Evolutionary conservation across 2,888 invertebrate species (phyloP).

Genomic region (Dioctria rufipes): DNA sequence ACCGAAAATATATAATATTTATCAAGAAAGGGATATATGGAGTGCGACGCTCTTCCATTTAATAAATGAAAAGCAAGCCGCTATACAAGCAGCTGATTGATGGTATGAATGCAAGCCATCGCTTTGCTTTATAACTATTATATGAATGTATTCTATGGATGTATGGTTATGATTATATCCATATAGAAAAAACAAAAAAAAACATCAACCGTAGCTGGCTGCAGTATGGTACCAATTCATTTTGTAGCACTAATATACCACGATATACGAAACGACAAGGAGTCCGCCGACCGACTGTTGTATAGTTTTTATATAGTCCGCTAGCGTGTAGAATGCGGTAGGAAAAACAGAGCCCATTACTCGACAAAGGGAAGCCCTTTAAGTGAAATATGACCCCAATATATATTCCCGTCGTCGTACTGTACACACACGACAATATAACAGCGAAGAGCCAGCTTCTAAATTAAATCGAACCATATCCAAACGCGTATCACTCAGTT

Average conservation of each 20-base stretch:
- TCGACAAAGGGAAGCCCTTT: slow-evolving; percentile 65
- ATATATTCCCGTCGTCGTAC: slow-evolving; percentile 50
- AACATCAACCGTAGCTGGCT: too few relatives aligned
- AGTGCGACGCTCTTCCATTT: slow-evolving; percentile 38
- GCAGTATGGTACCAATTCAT: too few relatives aligned
- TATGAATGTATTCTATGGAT: too few relatives aligned
- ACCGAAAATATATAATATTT: slow-evolving; percentile 46
- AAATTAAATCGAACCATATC: slow-evolving; percentile 38
- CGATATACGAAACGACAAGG: too few relatives aligned
- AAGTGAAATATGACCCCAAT: slow-evolving; percentile 70
- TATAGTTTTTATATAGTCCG: not conserved
- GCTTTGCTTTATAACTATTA: not conserved
- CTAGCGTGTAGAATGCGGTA: slow-evolving; percentile 11
- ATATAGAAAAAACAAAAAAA: too few relatives aligned
- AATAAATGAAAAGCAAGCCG: slow-evolving; percentile 31
- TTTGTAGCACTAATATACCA: too few relatives aligned
- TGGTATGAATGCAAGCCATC: slow-evolving; percentile 6
- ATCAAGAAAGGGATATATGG: slow-evolving; percentile 15
- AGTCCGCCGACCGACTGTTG: too few relatives aligned
- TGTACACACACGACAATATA: slow-evolving; percentile 12
- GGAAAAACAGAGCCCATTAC: slow-evolving; percentile 22
- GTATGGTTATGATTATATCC: too few relatives aligned
- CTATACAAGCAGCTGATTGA: slow-evolving; percentile 40
- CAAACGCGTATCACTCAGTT: slow-evolving; percentile 12
- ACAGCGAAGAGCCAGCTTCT: slow-evolving; percentile 3